A percentile compares a stretch with the other conserved stretches of the same genome.
Conservation (phyloP, 1,140 invertebrate genomes). For the Lerema accius region DNA sequence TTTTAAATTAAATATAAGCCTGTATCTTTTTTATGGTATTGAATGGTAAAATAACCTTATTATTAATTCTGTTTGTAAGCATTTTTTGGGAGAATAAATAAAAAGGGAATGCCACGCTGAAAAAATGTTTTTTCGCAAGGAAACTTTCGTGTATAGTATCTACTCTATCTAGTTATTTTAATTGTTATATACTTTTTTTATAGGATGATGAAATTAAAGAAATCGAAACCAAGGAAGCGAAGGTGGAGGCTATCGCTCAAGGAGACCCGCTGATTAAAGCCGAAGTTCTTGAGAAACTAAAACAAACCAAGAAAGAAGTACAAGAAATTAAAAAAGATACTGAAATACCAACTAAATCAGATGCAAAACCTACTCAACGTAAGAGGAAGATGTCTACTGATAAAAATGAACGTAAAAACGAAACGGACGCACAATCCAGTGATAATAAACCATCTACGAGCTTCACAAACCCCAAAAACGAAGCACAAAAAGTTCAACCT, state of each 20-base stretch:
- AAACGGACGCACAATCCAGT: conserved; percentile 20
- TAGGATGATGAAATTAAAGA: conserved; percentile 64
- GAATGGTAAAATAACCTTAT: no score
- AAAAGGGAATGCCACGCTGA: no score
- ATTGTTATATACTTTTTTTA: no score
- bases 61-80: no score
- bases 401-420: conserved; percentile 36
- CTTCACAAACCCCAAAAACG: conserved; percentile 36
- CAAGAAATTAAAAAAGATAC: no score
- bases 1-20: no score
- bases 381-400: conserved; percentile 57
- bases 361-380: conserved; percentile 34
- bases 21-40: no score
- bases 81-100: no score
- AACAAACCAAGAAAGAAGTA: conserved; percentile 52
- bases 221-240: conserved; percentile 61
- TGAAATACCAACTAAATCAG: conserved; percentile 27
- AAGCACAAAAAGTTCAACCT: conserved; percentile 38
- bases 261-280: conserved; percentile 62
- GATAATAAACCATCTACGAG: conserved; percentile 35
- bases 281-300: conserved; percentile 58
- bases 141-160: no score
- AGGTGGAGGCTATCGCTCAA: conserved; percentile 57
- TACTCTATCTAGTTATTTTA: no score
- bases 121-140: no score